phyloP scores from a whole-genome alignment of 1,140 invertebrate genomes.

The Musca vetustissima region DNA sequence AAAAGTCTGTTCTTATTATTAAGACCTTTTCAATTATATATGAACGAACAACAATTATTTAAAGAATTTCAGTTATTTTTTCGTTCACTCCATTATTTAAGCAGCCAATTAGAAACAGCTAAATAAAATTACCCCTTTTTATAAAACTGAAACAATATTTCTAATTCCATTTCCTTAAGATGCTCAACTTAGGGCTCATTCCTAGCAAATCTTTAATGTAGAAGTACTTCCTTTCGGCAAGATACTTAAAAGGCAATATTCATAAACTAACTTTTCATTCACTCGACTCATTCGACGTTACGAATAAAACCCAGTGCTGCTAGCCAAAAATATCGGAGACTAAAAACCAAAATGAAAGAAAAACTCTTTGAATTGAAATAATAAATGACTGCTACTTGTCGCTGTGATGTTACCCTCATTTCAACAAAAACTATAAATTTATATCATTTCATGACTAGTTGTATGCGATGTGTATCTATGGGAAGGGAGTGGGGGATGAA shows the following conservation, averaged over 20 bases:
- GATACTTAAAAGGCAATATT: conserved; percentile 23
- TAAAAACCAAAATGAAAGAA: background rate
- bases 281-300: background rate
- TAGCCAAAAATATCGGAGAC: conserved; percentile 2
- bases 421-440: background rate
- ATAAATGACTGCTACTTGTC: conserved; percentile 18
- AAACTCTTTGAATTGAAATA: conserved; percentile 18
- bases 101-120: too few relatives aligned
- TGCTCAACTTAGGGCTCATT: too few relatives aligned
- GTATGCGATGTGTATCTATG: background rate
- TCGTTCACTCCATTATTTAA: too few relatives aligned
- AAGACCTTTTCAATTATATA: too few relatives aligned
- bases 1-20: too few relatives aligned
- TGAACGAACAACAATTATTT: too few relatives aligned
- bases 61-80: too few relatives aligned
- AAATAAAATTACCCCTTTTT: too few relatives aligned
- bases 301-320: background rate
- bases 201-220: too few relatives aligned
- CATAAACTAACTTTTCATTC: conserved; percentile 21
- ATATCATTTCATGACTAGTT: background rate
- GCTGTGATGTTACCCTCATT: conserved; percentile 22
- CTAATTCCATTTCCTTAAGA: too few relatives aligned
- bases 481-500: too few relatives aligned
- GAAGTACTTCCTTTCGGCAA: conserved; percentile 15
- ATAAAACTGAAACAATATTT: too few relatives aligned